Evolutionary conservation across 1,140 invertebrate genomes (phyloP).

Genomic region (Micrasema minimum): DNA sequence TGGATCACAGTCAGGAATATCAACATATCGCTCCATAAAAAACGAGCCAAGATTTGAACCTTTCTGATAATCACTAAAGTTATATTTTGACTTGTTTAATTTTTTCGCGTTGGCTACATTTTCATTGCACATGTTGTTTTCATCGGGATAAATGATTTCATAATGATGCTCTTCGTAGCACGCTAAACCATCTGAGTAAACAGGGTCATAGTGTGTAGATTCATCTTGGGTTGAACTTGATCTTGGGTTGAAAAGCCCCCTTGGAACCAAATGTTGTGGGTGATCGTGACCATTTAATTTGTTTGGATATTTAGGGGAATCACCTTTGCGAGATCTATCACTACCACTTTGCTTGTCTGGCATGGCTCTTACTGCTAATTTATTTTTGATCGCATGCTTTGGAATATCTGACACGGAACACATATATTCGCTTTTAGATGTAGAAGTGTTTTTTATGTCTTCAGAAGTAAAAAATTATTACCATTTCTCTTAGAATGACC

Average conservation of each 20-base stretch:
- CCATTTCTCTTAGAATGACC: conserved; percentile 23
- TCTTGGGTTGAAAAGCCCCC: conserved; percentile 27
- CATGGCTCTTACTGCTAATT: conserved; percentile 46
- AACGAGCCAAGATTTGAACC: conserved; percentile 1
- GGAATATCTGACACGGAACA: conserved; percentile 35
- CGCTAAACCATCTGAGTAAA: conserved; percentile 58
- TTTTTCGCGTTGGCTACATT: conserved; percentile 43
- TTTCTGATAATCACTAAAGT: conserved; percentile 35
- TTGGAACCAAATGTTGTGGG: conserved; percentile 17
- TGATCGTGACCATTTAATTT: conserved; percentile 36
- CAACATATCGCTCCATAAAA: conserved; percentile 56
- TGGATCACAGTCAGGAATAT: conserved; percentile 55
- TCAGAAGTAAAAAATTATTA: conserved; percentile 9
- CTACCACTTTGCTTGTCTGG: conserved; percentile 42
- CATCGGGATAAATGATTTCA: conserved; percentile 58
- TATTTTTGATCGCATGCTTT: conserved; percentile 45
- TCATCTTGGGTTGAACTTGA: conserved; percentile 3
- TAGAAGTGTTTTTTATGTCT: conserved; percentile 30
- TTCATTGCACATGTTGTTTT: conserved; percentile 50
- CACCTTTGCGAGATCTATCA: conserved; percentile 37
- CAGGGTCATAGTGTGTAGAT: conserved; percentile 59
- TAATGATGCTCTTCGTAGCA: conserved; percentile 61
- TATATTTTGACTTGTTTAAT: conserved; percentile 41
- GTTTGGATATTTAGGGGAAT: conserved; percentile 31
- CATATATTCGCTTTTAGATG: conserved; percentile 24